Percentiles rank a stretch among this genome's conserved stretches.
Conservation (phyloP, 1,140 invertebrate genomes). For the Bombus confusus region DNA sequence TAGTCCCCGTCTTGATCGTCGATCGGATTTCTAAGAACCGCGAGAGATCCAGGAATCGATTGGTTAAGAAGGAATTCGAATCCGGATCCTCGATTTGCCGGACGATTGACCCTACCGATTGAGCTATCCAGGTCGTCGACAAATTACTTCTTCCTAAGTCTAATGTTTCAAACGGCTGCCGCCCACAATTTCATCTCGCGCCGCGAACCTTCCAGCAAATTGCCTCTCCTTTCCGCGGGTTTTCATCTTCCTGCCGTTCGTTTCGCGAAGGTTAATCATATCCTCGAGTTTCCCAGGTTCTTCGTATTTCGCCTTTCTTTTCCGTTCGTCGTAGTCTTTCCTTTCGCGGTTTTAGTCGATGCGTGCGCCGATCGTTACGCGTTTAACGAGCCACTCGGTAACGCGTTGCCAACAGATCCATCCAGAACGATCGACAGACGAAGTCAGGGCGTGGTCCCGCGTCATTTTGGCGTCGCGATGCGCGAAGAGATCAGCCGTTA, state of each 20-base stretch:
- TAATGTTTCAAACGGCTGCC: constrained; percentile 11
- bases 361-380: not conserved
- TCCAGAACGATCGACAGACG: constrained; percentile 56
- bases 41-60: not conserved
- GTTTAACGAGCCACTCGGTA: constrained; percentile 44
- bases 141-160: constrained; percentile 20
- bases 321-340: not conserved
- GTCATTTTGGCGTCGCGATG: constrained; percentile 53
- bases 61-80: not conserved
- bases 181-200: constrained; percentile 26
- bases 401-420: constrained; percentile 52
- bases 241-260: not conserved
- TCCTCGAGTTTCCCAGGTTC: constrained; percentile 9
- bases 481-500: constrained; percentile 32
- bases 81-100: constrained; percentile 2
- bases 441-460: constrained; percentile 50
- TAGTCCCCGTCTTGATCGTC: not conserved
- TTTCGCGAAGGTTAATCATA: constrained; percentile 6
- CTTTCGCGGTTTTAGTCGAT: not conserved
- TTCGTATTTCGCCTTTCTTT: not conserved
- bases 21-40: not conserved
- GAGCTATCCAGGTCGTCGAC: constrained; percentile 35
- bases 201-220: constrained; percentile 1
- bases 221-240: not conserved
- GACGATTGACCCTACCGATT: not conserved